Evolutionary conservation across 2,888 invertebrate genomes (phyloP).

Genomic region (Leucania comma): DNA sequence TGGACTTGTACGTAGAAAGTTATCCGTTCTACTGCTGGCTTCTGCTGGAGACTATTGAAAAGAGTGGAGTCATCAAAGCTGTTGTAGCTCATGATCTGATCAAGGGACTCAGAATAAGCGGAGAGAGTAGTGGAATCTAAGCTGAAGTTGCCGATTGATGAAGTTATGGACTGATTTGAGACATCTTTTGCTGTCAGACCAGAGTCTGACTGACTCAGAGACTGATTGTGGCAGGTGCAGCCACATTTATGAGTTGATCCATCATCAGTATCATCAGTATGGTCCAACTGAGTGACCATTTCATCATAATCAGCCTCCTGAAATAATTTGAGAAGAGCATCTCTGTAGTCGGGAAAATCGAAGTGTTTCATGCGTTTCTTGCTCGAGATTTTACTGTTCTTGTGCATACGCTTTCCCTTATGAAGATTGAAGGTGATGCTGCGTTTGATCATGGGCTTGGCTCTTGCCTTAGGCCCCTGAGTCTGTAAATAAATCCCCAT

Average conservation of each 20-base stretch:
- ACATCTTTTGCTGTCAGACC: conserved; percentile 77
- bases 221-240: conserved; percentile 76
- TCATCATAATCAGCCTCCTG: conserved; percentile 66
- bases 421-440: conserved; percentile 68
- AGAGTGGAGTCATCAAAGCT: conserved; percentile 84
- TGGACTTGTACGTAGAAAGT: conserved; percentile 87
- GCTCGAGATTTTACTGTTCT: conserved; percentile 68
- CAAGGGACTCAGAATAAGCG: conserved; percentile 85
- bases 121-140: conserved; percentile 83
- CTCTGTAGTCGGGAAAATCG: conserved; percentile 84
- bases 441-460: conserved; percentile 45
- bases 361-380: conserved; percentile 83
- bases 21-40: conserved; percentile 84
- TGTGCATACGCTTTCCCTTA: conserved; percentile 68
- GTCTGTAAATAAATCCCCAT: conserved; percentile 72
- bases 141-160: conserved; percentile 86
- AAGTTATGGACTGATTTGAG: conserved; percentile 79
- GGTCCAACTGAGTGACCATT: conserved; percentile 35
- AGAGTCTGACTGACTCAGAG: conserved; percentile 73
- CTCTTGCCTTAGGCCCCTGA: conserved; percentile 53
- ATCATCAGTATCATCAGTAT: conserved; percentile 51
- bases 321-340: conserved; percentile 82
- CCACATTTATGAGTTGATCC: conserved; percentile 63
- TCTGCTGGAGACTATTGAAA: conserved; percentile 78
- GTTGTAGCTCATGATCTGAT: conserved; percentile 83